Evolutionary conservation across 2,797 vertebrate genomes (phyloP).

Genomic region (Erethizon dorsatum): DNA sequence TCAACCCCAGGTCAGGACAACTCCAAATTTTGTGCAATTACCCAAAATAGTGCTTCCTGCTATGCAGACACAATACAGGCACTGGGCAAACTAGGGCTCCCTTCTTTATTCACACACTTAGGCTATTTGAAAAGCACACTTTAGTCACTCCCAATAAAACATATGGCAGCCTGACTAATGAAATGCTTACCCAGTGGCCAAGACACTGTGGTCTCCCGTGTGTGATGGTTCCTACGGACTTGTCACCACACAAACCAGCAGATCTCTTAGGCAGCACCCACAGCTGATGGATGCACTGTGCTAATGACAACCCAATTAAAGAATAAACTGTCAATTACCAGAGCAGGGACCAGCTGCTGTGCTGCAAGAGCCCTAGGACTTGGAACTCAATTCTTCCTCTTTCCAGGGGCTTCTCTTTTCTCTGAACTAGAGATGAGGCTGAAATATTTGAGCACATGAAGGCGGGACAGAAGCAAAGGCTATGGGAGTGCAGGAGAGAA

Average conservation of each 20-base stretch:
- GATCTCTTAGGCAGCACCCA: not conserved
- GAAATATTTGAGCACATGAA: not conserved
- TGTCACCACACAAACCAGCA: not conserved
- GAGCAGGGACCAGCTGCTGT: not conserved
- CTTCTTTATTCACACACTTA: not conserved
- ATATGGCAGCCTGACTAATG: not conserved
- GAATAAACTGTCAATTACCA: not conserved
- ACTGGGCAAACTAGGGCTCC: not conserved
- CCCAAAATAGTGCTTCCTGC: not conserved
- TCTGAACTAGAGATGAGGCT: conserved; percentile 38
- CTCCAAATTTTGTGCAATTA: not conserved
- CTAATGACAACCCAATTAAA: conserved; percentile 46
- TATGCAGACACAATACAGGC: not conserved
- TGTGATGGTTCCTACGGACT: not conserved
- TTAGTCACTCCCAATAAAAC: conserved; percentile 46
- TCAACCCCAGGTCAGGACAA: conserved; percentile 32
- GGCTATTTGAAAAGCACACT: not conserved
- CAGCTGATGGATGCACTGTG: fast-evolving
- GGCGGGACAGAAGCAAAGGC: not conserved
- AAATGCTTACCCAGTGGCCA: not conserved
- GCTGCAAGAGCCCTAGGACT: not conserved
- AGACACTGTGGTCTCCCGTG: not conserved
- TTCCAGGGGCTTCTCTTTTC: conserved; percentile 10
- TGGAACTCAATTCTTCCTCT: not conserved
- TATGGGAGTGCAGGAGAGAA: not conserved